Evolutionary conservation across 2,113 vertebrate genomes (phyloP).

Genomic region (Megaceryle maxima): DNA sequence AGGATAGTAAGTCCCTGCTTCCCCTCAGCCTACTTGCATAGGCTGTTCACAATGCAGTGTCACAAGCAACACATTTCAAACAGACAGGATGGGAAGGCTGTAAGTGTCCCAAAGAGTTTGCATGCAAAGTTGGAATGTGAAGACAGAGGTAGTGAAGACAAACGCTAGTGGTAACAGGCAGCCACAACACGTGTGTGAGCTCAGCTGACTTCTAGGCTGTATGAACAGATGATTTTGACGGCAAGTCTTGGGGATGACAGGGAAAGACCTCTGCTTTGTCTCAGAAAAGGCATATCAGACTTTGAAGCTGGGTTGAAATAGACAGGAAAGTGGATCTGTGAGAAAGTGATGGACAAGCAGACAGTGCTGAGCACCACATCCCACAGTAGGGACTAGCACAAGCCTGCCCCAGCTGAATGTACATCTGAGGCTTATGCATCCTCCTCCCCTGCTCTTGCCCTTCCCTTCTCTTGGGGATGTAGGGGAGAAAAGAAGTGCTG

Average conservation of each 20-base stretch:
- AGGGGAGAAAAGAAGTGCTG: background rate
- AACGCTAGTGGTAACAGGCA: background rate
- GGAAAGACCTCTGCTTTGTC: background rate
- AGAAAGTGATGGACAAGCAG: background rate
- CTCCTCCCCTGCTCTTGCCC: background rate
- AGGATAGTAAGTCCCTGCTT: background rate
- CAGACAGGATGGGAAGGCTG: background rate
- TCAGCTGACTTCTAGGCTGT: background rate
- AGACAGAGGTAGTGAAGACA: background rate
- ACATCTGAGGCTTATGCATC: background rate
- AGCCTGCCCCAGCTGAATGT: background rate
- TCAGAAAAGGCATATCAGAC: rapidly evolving
- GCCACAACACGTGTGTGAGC: background rate
- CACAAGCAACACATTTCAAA: background rate
- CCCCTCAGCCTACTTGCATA: background rate
- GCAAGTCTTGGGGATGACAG: background rate
- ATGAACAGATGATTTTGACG: background rate
- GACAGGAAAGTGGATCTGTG: background rate
- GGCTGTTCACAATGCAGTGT: background rate
- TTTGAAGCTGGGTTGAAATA: background rate
- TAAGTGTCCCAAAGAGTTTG: background rate
- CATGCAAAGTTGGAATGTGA: background rate
- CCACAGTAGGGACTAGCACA: rapidly evolving
- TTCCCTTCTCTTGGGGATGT: rapidly evolving
- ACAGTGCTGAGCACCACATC: background rate